Percentiles rank a stretch among this genome's conserved stretches.
These are phyloP conservation scores for Erannis defoliaria DNA, from an alignment of 2,888 invertebrate genomes.

Conservation along the genomic window DNA sequence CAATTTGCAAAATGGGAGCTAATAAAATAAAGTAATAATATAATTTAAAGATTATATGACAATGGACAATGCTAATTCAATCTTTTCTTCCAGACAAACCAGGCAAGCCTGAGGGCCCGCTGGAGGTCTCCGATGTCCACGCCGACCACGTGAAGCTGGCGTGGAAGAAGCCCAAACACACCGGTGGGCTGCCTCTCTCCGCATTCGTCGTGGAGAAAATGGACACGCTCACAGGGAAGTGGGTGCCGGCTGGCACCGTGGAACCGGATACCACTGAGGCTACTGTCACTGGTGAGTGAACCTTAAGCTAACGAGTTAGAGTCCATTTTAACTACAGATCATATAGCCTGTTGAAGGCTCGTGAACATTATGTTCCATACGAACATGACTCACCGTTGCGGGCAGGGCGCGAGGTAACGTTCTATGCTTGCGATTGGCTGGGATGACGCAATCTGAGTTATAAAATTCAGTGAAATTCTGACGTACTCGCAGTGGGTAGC, in stretches of 20 bases:
- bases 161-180: conserved; percentile 98
- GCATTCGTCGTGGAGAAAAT: conserved; percentile 98
- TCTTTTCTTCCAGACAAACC: conserved; percentile 89
- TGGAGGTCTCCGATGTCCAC: conserved; percentile 96
- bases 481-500: no score
- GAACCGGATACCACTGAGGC: conserved; percentile 94
- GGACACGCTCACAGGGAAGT: conserved; percentile 94
- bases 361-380: no score
- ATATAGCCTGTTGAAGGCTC: no score
- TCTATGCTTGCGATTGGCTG: no score
- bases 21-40: no score
- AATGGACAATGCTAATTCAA: not conserved
- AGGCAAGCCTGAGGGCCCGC: conserved; percentile 95
- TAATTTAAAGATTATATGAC: no score
- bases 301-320: not conserved
- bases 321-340: not conserved
- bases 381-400: no score
- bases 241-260: conserved; percentile 95
- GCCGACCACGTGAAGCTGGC: conserved; percentile 97
- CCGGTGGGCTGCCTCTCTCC: conserved; percentile 96
- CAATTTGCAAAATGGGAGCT: no score
- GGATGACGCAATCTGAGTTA: no score
- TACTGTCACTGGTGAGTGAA: conserved; percentile 88
- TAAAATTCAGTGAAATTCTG: no score
- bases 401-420: no score